phyloP scores from a whole-genome alignment of 2,113 vertebrate genomes.

The Falcunculus frontatus region DNA sequence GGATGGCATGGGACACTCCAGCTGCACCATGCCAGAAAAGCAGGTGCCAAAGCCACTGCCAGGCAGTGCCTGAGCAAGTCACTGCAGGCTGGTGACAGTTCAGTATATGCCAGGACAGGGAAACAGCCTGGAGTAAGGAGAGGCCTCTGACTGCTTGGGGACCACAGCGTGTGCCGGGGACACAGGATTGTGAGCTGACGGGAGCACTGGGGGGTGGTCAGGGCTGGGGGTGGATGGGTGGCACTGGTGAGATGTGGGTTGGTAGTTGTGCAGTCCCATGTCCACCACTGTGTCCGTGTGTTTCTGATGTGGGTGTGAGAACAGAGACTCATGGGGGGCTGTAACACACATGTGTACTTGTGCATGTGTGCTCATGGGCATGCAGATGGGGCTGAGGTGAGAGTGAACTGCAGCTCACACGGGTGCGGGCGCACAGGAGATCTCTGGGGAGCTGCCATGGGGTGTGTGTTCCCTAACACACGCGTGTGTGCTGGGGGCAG shows the following conservation, averaged over 20 bases:
- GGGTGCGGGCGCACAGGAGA: background rate
- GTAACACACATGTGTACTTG: background rate
- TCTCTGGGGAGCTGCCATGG: background rate
- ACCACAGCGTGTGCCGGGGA: fast-evolving
- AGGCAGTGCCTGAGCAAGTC: background rate
- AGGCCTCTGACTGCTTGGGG: background rate
- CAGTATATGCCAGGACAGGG: background rate
- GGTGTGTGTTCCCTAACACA: fast-evolving
- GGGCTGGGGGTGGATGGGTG: background rate
- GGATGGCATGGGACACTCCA: background rate
- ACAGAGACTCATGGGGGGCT: fast-evolving
- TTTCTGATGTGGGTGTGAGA: background rate
- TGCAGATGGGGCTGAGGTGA: background rate
- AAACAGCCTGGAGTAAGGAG: background rate
- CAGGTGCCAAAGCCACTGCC: background rate
- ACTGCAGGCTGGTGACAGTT: background rate
- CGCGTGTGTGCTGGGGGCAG: fast-evolving
- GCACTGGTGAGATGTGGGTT: background rate
- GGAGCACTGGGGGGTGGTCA: background rate
- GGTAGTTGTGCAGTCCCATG: background rate
- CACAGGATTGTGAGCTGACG: background rate
- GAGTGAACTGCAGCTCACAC: background rate
- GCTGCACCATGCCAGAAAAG: background rate
- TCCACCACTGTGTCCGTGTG: background rate
- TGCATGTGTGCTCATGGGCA: background rate